Percentiles rank a stretch among this genome's conserved stretches.
phyloP scores from a whole-genome alignment of 2,888 invertebrate species.

The Zeuzera pyrina region DNA sequence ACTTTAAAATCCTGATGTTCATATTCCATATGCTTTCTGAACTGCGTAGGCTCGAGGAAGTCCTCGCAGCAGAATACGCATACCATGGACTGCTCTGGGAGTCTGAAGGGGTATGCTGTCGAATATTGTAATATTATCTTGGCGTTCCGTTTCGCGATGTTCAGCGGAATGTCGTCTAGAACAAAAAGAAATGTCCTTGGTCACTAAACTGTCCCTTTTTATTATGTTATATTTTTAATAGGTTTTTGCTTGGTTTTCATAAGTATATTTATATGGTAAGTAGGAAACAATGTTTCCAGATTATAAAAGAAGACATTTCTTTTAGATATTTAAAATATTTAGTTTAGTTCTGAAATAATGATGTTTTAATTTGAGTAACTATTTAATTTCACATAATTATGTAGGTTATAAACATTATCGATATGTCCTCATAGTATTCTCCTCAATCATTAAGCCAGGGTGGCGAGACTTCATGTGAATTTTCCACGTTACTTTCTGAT shows the following conservation, averaged over 20 bases:
- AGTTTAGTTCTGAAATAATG: too few relatives aligned
- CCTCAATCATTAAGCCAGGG: too few relatives aligned
- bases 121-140: slow-evolving; percentile 28
- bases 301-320: too few relatives aligned
- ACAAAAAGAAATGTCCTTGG: slow-evolving; percentile 62
- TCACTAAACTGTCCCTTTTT: slow-evolving; percentile 27
- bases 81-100: slow-evolving; percentile 21
- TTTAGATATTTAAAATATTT: too few relatives aligned
- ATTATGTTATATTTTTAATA: too few relatives aligned
- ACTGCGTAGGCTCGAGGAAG: slow-evolving; percentile 24
- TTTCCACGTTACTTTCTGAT: slow-evolving; percentile 28
- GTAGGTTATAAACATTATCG: too few relatives aligned
- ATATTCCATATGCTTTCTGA: slow-evolving; percentile 29
- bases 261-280: too few relatives aligned
- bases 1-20: slow-evolving; percentile 46
- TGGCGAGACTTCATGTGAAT: slow-evolving; percentile 43
- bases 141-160: slow-evolving; percentile 30
- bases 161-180: slow-evolving; percentile 56
- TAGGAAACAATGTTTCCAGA: too few relatives aligned
- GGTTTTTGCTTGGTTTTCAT: background rate
- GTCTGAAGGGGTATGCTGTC: slow-evolving; percentile 29
- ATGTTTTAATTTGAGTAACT: too few relatives aligned
- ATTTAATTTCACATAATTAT: too few relatives aligned
- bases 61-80: slow-evolving; percentile 30
- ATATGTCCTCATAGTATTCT: too few relatives aligned